These are phyloP conservation scores for Hypotaenidia philippensis DNA, from an alignment of 2,797 vertebrate species.

Conservation along the genomic window DNA sequence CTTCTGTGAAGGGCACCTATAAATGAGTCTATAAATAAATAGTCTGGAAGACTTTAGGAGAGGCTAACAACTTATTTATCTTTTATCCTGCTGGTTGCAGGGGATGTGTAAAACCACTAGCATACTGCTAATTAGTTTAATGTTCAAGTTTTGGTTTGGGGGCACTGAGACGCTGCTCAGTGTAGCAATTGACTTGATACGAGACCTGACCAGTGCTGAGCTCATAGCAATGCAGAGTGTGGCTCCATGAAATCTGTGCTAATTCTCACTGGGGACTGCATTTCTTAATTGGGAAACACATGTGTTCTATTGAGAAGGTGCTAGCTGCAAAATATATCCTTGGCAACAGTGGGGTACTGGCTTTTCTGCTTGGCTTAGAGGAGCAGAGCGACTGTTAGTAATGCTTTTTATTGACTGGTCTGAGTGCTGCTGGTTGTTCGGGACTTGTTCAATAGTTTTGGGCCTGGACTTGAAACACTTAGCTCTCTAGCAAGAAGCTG, in stretches of 20 bases:
- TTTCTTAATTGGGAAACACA: neutral
- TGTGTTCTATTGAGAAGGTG: neutral
- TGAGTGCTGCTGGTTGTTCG: neutral
- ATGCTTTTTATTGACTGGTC: neutral
- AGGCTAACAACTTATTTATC: conserved; percentile 59
- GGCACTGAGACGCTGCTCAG: neutral
- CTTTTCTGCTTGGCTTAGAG: neutral
- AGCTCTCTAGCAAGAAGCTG: neutral
- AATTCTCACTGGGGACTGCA: accelerated
- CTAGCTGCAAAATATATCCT: neutral
- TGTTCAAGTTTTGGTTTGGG: neutral
- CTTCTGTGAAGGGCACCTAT: conserved; percentile 64
- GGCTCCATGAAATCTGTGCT: neutral
- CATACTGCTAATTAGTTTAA: conserved; percentile 52
- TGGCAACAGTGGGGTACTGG: accelerated
- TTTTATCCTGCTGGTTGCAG: conserved; percentile 42
- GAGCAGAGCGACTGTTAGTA: neutral
- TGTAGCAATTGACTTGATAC: neutral
- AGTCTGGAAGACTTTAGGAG: conserved; percentile 44
- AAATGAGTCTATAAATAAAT: conserved; percentile 70
- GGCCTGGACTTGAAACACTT: neutral
- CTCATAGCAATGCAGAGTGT: neutral
- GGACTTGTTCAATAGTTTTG: neutral
- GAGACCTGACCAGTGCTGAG: neutral
- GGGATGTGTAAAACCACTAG: conserved; percentile 2